A percentile compares a stretch with the other conserved stretches of the same genome.
Conservation (phyloP, 2,888 invertebrate genomes). For the Chaitophorus viminalis region DNA sequence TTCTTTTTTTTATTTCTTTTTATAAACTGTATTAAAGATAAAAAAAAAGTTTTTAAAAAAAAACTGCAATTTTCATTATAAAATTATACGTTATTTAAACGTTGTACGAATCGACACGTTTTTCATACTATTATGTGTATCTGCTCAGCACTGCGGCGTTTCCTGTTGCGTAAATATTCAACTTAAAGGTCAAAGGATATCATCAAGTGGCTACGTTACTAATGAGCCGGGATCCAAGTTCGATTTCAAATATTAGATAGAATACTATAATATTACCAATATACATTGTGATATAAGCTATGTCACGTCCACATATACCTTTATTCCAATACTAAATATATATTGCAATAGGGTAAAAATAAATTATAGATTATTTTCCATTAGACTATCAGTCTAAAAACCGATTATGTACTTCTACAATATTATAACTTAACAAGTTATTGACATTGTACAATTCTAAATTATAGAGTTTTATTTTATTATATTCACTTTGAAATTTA, state of each 20-base stretch:
- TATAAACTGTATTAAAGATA: not conserved
- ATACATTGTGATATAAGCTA: not conserved
- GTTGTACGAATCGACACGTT: not conserved
- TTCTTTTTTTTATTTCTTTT: slow-evolving; percentile 21
- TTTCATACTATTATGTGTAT: slow-evolving; percentile 7
- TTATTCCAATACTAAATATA: not conserved
- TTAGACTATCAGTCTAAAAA: not conserved
- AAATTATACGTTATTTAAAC: slow-evolving; percentile 8
- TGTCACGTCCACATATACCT: slow-evolving; percentile 13
- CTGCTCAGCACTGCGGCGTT: slow-evolving; percentile 25
- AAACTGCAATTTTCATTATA: not conserved
- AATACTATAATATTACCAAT: not conserved
- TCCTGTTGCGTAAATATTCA: slow-evolving; percentile 53
- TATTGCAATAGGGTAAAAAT: not conserved
- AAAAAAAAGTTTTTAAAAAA: not conserved
- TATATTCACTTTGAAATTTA: not conserved
- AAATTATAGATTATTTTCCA: not conserved
- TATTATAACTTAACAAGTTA: not conserved
- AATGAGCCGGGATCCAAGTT: slow-evolving; percentile 59
- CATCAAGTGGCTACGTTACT: slow-evolving; percentile 48
- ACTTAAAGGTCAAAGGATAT: slow-evolving; percentile 61
- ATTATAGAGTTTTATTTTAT: not conserved
- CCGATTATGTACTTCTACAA: not conserved
- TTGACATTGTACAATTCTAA: not conserved
- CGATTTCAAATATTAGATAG: slow-evolving; percentile 51